Evolutionary conservation across 1,140 invertebrate species (phyloP).

Genomic region (Drosophila ohnishii): DNA sequence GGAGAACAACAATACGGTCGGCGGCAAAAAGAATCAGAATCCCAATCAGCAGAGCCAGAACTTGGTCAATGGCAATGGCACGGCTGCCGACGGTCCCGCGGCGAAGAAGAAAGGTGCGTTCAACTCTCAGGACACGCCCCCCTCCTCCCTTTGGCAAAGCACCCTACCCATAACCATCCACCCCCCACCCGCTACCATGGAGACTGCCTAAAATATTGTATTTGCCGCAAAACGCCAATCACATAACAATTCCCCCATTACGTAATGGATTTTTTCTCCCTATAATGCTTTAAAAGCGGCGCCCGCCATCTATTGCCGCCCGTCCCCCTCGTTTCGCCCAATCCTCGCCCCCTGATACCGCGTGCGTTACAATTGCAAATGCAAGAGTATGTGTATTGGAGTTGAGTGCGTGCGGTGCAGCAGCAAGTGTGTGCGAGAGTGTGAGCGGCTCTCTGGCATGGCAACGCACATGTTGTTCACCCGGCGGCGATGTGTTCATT

Average conservation of each 20-base stretch:
- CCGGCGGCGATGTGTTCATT: conserved; percentile 61
- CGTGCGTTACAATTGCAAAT: conserved; percentile 74
- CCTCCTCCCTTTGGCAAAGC: background rate
- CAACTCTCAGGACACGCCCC: conserved; percentile 43
- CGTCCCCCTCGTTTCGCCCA: conserved; percentile 21
- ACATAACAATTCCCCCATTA: conserved; percentile 78
- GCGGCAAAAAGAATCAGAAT: conserved; percentile 59
- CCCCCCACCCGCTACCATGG: conserved; percentile 16
- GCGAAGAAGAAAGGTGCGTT: conserved; percentile 76
- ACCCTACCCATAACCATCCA: background rate
- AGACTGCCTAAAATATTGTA: conserved; percentile 50
- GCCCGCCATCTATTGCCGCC: conserved; percentile 45
- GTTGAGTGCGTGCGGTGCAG: conserved; percentile 21
- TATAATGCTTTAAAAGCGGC: conserved; percentile 72
- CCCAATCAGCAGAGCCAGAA: conserved; percentile 65
- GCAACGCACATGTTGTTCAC: conserved; percentile 63
- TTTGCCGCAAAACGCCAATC: conserved; percentile 54
- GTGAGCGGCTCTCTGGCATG: conserved; percentile 50
- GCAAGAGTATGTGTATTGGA: conserved; percentile 32
- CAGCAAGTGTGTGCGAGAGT: conserved; percentile 36
- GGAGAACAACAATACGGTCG: conserved; percentile 60
- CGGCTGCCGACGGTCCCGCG: conserved; percentile 47
- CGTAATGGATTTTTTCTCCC: conserved; percentile 75
- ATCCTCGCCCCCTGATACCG: conserved; percentile 45
- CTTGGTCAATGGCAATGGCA: conserved; percentile 74